Conservation (phyloP, 1,140 invertebrate species). For the Homalodisca vitripennis region DNA sequence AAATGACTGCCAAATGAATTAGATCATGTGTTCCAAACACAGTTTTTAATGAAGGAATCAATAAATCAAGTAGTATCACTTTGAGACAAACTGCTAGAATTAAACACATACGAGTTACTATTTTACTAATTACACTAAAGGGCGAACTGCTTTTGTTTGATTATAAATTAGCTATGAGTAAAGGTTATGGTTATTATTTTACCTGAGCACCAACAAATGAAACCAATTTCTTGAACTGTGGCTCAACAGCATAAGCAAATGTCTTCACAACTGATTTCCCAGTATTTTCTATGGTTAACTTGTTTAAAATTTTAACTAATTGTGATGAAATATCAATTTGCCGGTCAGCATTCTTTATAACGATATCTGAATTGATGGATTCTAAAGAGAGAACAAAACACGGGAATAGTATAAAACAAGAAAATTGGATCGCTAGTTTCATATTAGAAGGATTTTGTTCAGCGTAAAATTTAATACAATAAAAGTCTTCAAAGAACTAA, state of each 20-base stretch:
- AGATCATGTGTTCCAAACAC: no score
- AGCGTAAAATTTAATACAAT: no score
- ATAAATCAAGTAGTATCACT: background rate
- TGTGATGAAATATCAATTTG: constrained; percentile 85
- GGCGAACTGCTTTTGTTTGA: no score
- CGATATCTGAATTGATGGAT: constrained; percentile 51
- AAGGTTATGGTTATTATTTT: constrained; percentile 20
- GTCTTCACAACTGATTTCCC: constrained; percentile 65
- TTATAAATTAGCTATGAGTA: no score
- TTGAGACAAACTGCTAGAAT: background rate
- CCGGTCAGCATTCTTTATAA: constrained; percentile 80
- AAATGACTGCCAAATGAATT: no score
- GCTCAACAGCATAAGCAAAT: constrained; percentile 72
- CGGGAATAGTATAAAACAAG: no score
- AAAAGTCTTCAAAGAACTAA: no score
- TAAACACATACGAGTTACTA: background rate
- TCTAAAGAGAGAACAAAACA: no score
- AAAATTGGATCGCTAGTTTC: no score
- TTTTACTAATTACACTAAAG: background rate
- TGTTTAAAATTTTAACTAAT: constrained; percentile 77
- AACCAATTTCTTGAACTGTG: constrained; percentile 59
- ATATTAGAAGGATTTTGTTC: no score
- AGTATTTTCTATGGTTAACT: constrained; percentile 80
- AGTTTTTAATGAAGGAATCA: background rate
- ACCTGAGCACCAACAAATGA: constrained; percentile 65